Evolutionary conservation across 2,888 invertebrate genomes (phyloP), one percentile per base, ranked within the genome.

Genomic region (Cabera pusaria): DNA sequence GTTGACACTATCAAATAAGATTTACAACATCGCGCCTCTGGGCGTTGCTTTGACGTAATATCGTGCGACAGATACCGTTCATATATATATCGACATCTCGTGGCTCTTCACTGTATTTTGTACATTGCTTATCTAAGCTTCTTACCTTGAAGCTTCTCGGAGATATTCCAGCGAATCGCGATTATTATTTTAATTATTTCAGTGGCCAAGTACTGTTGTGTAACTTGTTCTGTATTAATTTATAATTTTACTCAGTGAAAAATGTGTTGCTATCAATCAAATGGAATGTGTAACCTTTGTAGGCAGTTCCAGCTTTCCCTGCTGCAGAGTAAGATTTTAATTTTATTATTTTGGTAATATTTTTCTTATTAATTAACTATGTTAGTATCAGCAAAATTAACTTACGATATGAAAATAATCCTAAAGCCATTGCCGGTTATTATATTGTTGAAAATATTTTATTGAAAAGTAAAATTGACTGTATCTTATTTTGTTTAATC

Each of bases 1-100:
- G 71, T 79, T 72, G 71, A 58, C 69, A 67, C 67, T 85, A 84
- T 85, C 83, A 60, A 53, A 51, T 53, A 66, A 80, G 78, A 85
- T 83, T 83, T 73, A 73, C 79, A 70, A 65, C 73, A 79, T 76
- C 79, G 67, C 72, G 72, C 70, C 80, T 74, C 83, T 73, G 86
- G 85, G 82, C 85, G 85, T 82, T 83, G 66, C 81, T 85, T 80
- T 88, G 88, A 88, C 88, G 88, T 87, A 85, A 83, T 65, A 76
- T 80, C 79, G 76, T 70, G 65, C 64, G 79, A 78, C 64, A 72
- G 86, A 79, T 88, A 87, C 67, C 77, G 76, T 70, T 63, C 80
- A 72, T 79, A 87, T 88, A 87, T 81, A 88, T 85, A 86, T 71
- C 76, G 83, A 78, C 74, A 80, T 71, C 73, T 78, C 70, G 64